Evolutionary conservation across 1,140 invertebrate species (phyloP), one percentile per base, ranked within the genome.

Genomic region (Hirudo medicinalis): DNA sequence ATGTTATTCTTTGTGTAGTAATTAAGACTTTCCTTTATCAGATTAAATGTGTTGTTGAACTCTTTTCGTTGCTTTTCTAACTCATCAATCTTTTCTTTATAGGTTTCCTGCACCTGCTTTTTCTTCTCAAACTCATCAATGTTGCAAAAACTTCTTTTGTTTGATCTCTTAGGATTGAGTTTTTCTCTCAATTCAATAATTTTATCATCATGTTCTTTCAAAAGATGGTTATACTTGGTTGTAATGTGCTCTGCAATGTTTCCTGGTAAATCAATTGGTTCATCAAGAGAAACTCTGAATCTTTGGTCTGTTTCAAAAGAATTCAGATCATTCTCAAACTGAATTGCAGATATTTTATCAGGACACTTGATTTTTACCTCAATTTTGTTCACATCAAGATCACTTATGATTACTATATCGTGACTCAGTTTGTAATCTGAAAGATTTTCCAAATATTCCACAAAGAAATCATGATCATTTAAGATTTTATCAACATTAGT

Each of bases 31-130:
- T 71, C 55, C 22, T 71, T 71, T 22, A 75, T 72, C 2, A 27
- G 32, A 15, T 71, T 57, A 13, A 75, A 40, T 69, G 67, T 73
- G 6, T 67, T 71, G 20, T 27, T n/a, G 67, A 78, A 80, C 70
- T 77, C 74, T 36, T 54, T 68, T 29, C 73, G 72, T 69, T 80
- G 78, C 29, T 71, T 66, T 15, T 72, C 19, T 8, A 77, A 55
- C 71, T 80, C 79, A 67, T 69, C 36, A 20, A 76, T 19, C 68
- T 79, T 80, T 54, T 76, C 75, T 63, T 72, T 68, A 32, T 63
- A 63, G 22, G 57, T 63, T 32, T 63, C 57, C 1, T 15, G 19
- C 3, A 32, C 29, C 29, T 63, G 22, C 11, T 63, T 22, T 63
- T 63, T 63, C 20, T 11, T 63, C 29, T 63, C 22, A 63, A 63